Evolutionary conservation across 2,888 invertebrate species (phyloP).

Genomic region (Chaitophorus viminalis): DNA sequence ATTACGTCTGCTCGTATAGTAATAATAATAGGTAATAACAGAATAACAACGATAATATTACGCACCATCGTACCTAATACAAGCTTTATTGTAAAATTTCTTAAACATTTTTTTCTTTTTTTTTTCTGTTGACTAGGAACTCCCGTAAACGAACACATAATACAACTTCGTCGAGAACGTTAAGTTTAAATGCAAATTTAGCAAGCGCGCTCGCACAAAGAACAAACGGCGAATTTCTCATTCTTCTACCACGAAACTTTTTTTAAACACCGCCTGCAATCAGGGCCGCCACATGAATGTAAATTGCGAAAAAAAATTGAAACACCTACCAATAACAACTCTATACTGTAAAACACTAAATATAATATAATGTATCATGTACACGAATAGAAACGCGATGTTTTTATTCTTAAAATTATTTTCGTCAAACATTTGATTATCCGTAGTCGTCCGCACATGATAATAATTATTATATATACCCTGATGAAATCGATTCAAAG

Average conservation of each 20-base stretch:
- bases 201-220: not conserved
- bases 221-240: conserved; percentile 12
- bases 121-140: conserved; percentile 19
- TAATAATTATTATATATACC: not conserved
- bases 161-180: conserved; percentile 12
- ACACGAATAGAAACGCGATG: not conserved
- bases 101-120: conserved; percentile 24
- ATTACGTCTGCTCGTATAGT: too few relatives aligned
- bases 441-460: not conserved
- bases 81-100: conserved; percentile 25
- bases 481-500: not conserved
- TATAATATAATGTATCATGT: not conserved
- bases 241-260: not conserved
- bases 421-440: not conserved
- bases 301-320: not conserved
- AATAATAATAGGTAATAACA: not conserved
- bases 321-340: too few relatives aligned
- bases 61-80: not conserved
- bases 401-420: not conserved
- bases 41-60: not conserved
- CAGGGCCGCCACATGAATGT: too few relatives aligned
- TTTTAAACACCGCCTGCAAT: conserved; percentile 12
- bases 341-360: not conserved
- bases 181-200: conserved; percentile 27
- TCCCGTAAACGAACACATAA: too few relatives aligned